A percentile compares a stretch with the other conserved stretches of the same genome.
Conservation (phyloP, 2,888 invertebrate genomes). For the Ectemnius cavifrons region DNA sequence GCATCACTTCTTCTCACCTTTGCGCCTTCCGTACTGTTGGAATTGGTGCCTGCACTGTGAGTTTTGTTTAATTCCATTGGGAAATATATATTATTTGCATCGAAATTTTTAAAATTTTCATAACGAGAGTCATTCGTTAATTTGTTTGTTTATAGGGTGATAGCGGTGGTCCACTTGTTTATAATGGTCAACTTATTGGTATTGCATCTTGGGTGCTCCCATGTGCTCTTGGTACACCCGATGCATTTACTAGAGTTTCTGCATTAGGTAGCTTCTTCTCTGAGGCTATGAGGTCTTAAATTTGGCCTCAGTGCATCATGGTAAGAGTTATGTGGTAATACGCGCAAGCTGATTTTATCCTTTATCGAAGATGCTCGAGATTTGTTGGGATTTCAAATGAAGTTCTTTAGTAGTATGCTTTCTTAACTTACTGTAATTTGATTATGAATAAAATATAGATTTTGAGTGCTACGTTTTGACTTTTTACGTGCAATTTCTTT, state of each 20-base stretch:
- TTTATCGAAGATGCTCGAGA: too few species aligned
- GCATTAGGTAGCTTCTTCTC: constrained; percentile 37
- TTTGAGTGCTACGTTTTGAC: too few species aligned
- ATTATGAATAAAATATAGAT: too few species aligned
- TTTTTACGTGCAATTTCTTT: too few species aligned
- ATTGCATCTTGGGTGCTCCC: constrained; percentile 43
- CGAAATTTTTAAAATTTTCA: too few species aligned
- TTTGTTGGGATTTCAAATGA: too few species aligned
- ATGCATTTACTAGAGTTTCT: constrained; percentile 51
- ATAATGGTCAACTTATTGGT: constrained; percentile 43
- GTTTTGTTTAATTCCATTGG: background rate
- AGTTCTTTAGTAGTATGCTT: too few species aligned
- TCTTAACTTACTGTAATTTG: too few species aligned
- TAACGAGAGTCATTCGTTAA: too few species aligned
- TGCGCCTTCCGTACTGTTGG: background rate
- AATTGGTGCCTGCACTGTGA: constrained; percentile 19
- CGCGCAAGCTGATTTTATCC: too few species aligned
- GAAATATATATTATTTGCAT: background rate
- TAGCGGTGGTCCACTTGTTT: constrained; percentile 52
- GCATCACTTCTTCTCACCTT: background rate
- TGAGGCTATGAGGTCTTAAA: background rate
- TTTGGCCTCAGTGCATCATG: too few species aligned
- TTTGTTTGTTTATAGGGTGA: constrained; percentile 49
- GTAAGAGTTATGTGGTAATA: too few species aligned
- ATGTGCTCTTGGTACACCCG: constrained; percentile 43